A percentile compares a stretch with the other conserved stretches of the same genome.
These are phyloP conservation scores for Linepithema humile DNA, from an alignment of 1,140 invertebrate genomes.

Conservation along the genomic window DNA sequence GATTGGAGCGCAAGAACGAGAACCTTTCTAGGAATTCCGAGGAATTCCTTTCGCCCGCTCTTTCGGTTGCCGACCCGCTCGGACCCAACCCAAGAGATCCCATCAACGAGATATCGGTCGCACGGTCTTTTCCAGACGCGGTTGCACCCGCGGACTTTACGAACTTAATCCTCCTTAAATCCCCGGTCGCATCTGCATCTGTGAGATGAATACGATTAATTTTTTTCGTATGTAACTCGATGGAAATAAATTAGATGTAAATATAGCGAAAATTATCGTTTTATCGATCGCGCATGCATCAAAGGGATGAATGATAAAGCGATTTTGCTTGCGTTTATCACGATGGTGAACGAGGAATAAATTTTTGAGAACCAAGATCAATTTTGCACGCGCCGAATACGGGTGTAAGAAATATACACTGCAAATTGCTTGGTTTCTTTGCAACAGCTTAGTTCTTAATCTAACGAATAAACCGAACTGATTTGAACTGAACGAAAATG, in stretches of 20 bases:
- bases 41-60: conserved; percentile 48
- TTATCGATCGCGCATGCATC: neutral
- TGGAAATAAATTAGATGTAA: neutral
- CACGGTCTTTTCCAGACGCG: conserved; percentile 42
- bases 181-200: conserved; percentile 36
- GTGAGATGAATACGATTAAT: neutral
- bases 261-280: neutral
- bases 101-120: conserved; percentile 60
- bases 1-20: neutral
- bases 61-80: conserved; percentile 41
- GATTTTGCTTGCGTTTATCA: neutral
- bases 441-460: neutral
- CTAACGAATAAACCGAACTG: neutral
- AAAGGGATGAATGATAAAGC: neutral
- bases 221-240: neutral
- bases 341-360: neutral
- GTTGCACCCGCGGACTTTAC: conserved; percentile 13
- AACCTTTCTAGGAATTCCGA: conserved; percentile 52
- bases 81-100: conserved; percentile 39
- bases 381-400: no score
- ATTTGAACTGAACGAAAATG: neutral
- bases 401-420: neutral
- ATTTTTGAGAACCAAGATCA: neutral
- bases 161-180: conserved; percentile 52
- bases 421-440: neutral